Evolutionary conservation across 1,140 invertebrate species (phyloP).

Genomic region (Aporrectodea caliginosa): DNA sequence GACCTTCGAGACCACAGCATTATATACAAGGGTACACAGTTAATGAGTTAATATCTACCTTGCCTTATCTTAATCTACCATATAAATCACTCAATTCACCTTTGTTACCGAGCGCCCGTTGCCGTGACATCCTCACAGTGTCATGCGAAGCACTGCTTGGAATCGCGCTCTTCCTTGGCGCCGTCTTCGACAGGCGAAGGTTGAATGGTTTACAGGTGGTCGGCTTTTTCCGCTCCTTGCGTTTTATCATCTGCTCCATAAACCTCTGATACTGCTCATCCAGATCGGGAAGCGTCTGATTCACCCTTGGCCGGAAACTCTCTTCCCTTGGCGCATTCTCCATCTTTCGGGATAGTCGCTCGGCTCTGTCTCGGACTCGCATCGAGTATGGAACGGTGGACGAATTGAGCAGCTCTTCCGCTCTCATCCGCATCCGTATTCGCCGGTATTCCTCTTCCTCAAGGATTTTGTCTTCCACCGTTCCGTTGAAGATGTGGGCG

Average conservation of each 20-base stretch:
- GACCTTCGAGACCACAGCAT: too few relatives aligned
- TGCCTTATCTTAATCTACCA: too few relatives aligned
- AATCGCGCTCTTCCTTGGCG: too few relatives aligned
- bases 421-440: slow-evolving; percentile 50
- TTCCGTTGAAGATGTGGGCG: slow-evolving; percentile 41
- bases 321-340: slow-evolving; percentile 14
- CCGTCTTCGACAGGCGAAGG: slow-evolving; percentile 41
- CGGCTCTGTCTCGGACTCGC: slow-evolving; percentile 44
- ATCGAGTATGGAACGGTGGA: slow-evolving; percentile 49
- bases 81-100: too few relatives aligned
- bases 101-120: too few relatives aligned
- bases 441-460: slow-evolving; percentile 53
- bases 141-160: too few relatives aligned
- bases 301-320: slow-evolving; percentile 39
- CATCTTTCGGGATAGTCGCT: slow-evolving; percentile 38
- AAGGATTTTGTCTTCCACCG: slow-evolving; percentile 42
- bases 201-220: slow-evolving; percentile 50
- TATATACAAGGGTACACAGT: too few relatives aligned
- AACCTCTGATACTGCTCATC: slow-evolving; percentile 49
- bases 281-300: slow-evolving; percentile 50
- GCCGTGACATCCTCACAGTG: too few relatives aligned
- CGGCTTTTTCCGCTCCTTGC: slow-evolving; percentile 43
- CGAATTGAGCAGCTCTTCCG: slow-evolving; percentile 46
- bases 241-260: slow-evolving; percentile 44
- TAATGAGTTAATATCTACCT: too few relatives aligned